These are phyloP conservation scores for Pammene aurita DNA, from an alignment of 2,888 invertebrate species.

Conservation along the genomic window DNA sequence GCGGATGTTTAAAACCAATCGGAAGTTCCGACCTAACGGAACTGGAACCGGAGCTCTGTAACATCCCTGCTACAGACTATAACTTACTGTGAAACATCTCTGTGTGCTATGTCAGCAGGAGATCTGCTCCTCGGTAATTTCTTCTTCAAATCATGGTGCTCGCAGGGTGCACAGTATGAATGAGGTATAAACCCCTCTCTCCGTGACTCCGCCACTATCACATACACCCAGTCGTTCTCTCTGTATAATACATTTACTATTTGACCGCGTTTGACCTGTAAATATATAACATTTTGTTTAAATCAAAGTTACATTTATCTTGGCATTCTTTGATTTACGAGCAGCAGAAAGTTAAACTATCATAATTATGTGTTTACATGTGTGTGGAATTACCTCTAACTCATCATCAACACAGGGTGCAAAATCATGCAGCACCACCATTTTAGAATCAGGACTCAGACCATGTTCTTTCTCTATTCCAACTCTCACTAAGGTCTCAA, in stretches of 20 bases:
- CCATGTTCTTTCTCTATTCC: constrained; percentile 97
- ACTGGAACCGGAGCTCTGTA: no score
- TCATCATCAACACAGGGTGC: constrained; percentile 98
- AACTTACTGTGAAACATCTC: constrained; percentile 84
- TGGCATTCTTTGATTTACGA: no score
- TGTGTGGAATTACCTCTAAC: constrained; percentile 85
- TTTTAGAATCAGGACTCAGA: constrained; percentile 95
- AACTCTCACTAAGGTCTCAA: constrained; percentile 93
- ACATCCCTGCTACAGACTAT: no score
- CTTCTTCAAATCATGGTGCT: constrained; percentile 94
- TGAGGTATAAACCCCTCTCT: constrained; percentile 98
- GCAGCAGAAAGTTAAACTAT: neutral
- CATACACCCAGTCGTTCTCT: constrained; percentile 99
- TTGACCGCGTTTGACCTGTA: constrained; percentile 91
- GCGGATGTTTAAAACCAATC: no score
- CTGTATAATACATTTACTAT: constrained; percentile 97
- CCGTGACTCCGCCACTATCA: constrained; percentile 93
- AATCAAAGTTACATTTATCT: no score
- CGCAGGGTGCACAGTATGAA: constrained; percentile 95
- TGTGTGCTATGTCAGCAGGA: constrained; percentile 81
- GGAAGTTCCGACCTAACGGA: no score
- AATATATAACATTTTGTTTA: neutral
- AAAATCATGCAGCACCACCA: constrained; percentile 97
- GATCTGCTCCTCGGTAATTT: constrained; percentile 90
- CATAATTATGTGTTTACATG: neutral